These are phyloP conservation scores for Eristalinus aeneus DNA, from an alignment of 2,888 invertebrate species.

Conservation along the genomic window DNA sequence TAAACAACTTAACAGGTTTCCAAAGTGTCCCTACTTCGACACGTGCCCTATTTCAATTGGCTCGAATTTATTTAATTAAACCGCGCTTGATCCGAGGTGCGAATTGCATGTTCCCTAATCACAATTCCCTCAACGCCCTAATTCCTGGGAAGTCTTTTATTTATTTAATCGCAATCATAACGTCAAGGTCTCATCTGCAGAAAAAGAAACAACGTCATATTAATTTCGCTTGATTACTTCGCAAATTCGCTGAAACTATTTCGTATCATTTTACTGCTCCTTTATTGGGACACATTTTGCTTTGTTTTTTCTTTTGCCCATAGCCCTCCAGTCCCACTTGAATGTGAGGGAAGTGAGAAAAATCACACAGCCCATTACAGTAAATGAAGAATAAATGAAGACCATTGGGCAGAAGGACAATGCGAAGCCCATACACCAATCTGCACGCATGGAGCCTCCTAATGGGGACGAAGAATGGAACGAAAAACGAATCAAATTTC, in stretches of 20 bases:
- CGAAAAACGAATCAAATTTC: constrained; percentile 23
- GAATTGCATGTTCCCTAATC: neutral
- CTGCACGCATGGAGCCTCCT: constrained; percentile 15
- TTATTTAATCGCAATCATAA: neutral
- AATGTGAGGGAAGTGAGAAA: constrained; percentile 7
- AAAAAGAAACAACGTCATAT: constrained; percentile 23
- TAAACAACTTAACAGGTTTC: no score
- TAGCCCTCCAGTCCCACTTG: neutral
- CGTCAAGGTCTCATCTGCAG: neutral
- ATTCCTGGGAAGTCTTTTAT: neutral
- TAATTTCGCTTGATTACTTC: constrained; percentile 45
- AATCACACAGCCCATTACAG: constrained; percentile 52
- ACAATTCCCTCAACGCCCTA: neutral
- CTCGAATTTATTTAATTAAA: neutral
- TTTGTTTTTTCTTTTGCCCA: neutral
- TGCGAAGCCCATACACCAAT: neutral
- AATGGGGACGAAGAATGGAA: neutral
- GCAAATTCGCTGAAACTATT: constrained; percentile 44
- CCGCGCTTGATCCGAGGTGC: neutral
- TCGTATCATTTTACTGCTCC: constrained; percentile 46
- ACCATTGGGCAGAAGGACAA: constrained; percentile 42
- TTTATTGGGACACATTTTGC: constrained; percentile 54
- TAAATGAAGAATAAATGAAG: constrained; percentile 63
- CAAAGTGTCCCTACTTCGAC: neutral
- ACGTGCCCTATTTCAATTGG: neutral